Evolutionary conservation across 2,888 invertebrate species (phyloP), one percentile per base, ranked within the genome.

Genomic region (Neria commutata): DNA sequence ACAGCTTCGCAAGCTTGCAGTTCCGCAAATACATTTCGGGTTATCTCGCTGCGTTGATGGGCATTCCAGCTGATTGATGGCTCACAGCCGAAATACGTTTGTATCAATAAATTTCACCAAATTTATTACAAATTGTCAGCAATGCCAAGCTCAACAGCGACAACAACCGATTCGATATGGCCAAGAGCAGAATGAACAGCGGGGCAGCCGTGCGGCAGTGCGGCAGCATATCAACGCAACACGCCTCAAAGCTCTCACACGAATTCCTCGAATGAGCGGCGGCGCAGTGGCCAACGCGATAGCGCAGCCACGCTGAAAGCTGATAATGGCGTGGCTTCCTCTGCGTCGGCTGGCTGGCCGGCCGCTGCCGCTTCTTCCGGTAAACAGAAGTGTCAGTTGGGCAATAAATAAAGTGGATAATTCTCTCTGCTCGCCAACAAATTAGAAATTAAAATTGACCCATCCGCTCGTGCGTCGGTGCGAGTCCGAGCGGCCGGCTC

Each of bases 71-170:
- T 76, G 76, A 76, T 76, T 76, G 77, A 76, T 76, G 74, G 72
- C 64, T 67, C 69, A 66, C 67, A 73, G 69, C 67, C 71, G 69
- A 71, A 68, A 63, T 71, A 72, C 67, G 62, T 72, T 70, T 78
- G 78, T 76, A 76, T 75, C 66, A 74, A 76, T 76, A 76, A 76
- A 78, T 76, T 77, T 71, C 66, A 70, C 65, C 76, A 70, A 78
- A 76, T 75, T 78, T 71, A 70, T 70, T 76, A 76, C 75, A 73
- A 68, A 75, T 72, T 75, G 68, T 69, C 62, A 56, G 54, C 55
- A 54, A 46, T 47, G 21, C 21, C 34, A 50, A n/a, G 29, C 2
- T 42, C 48, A 52, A 42, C 48, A 50, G 42, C 48, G n/a, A 2
- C 19, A 17, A 42, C 42, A 21, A 17, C 42, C 5, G 6, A 42